phyloP scores from a whole-genome alignment of 2,888 invertebrate species.

The Notodonta dromedarius region DNA sequence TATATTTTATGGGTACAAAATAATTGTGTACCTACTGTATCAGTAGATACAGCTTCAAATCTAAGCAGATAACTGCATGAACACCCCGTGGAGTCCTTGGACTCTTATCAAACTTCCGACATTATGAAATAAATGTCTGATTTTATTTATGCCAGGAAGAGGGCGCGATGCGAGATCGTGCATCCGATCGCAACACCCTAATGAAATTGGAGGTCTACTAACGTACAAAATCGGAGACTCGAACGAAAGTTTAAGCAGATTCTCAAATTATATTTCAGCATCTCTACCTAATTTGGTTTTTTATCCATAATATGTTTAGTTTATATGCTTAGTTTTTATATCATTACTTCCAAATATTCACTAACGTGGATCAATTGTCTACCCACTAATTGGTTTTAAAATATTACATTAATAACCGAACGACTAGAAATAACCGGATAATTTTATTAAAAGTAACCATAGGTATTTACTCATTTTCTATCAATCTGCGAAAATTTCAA shows the following conservation, averaged over 20 bases:
- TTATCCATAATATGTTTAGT: too few relatives aligned
- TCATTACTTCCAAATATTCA: too few relatives aligned
- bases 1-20: neutral
- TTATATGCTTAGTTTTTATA: too few relatives aligned
- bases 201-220: slow-evolving; percentile 40
- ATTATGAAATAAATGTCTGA: slow-evolving; percentile 74
- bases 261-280: neutral
- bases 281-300: too few relatives aligned
- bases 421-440: too few relatives aligned
- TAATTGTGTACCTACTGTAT: neutral
- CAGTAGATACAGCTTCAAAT: neutral
- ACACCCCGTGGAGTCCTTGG: slow-evolving; percentile 62
- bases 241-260: too few relatives aligned
- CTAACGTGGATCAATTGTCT: too few relatives aligned
- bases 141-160: slow-evolving; percentile 77
- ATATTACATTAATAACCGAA: too few relatives aligned
- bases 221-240: neutral
- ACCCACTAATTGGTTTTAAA: too few relatives aligned
- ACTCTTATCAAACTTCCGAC: slow-evolving; percentile 75
- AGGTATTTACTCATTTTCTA: too few relatives aligned
- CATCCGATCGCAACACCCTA: slow-evolving; percentile 70
- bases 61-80: slow-evolving; percentile 37
- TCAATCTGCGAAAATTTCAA: too few relatives aligned
- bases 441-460: too few relatives aligned
- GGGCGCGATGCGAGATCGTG: slow-evolving; percentile 68